Base-by-base conservation (phyloP, 2,113 vertebrate species). In the Picathartes gymnocephalus region DNA sequence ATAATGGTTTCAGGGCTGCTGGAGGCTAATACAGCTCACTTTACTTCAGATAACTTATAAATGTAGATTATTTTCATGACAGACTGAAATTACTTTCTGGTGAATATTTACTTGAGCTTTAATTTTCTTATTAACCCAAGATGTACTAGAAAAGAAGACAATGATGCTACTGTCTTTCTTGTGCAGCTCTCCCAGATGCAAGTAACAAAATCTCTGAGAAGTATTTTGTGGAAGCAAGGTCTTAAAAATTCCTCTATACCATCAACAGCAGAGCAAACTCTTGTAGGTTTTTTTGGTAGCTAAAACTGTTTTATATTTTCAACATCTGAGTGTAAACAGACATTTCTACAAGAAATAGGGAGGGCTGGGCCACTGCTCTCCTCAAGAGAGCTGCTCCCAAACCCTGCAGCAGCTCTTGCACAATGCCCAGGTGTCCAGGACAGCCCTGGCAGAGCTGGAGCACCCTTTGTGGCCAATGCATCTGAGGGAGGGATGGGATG, bases 31-130 rank as follows among this genome's bases (percentile, higher is more conserved):
- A 88, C 0, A 0, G 47, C 51, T 90, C 79, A 68, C 85, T 94
- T 93, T 72, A 93, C 65, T 95, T 90, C 64, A 83, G 81, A 83
- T 93, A 93, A 94, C 70, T 93, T 94, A 90, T 90, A 95, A 96
- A 70, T 62, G 81, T 92, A 95, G 87, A 86, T 96, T 91, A 90
- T 88, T 95, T 91, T 78, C 79, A 70, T 92, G 93, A 90, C 90
- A 95, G 81, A 92, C 35, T 92, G 35, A 93, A 88, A 95, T 94
- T 85, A 89, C 50, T 92, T 91, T 93, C 81, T 85, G 56, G 50
- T 91, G 76, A 81, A 77, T 78, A 73, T 74, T 94, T 96, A 48
- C 81, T 86, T 83, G 39, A 84, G 31, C 15, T 92, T 92, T 90
- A 93, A 82, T 93, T 92, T 94, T 90, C 48, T 62, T 93, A 20